phyloP scores from a whole-genome alignment of 2,888 invertebrate species.

The Seira sanloemensis region DNA sequence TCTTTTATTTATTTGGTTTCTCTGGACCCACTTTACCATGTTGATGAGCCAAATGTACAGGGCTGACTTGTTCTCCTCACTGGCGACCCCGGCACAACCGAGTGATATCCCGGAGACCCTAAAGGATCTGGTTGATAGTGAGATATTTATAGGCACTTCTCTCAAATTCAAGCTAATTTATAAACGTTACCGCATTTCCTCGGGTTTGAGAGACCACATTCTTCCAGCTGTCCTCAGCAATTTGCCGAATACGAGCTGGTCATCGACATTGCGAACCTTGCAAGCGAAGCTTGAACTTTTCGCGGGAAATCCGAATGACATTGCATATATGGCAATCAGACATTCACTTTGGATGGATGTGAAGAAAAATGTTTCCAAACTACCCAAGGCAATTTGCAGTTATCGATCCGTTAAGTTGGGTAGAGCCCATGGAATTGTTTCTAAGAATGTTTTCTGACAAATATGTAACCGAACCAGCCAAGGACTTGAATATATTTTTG shows the following conservation, averaged over 20 bases:
- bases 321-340: background rate
- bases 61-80: background rate
- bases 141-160: background rate
- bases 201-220: background rate
- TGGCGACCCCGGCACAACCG: background rate
- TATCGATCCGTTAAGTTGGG: too few relatives aligned
- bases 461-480: too few relatives aligned
- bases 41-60: background rate
- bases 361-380: background rate
- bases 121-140: background rate
- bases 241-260: background rate
- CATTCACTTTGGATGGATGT: background rate
- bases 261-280: background rate
- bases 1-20: too few relatives aligned
- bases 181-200: background rate
- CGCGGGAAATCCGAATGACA: background rate
- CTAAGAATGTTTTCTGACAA: too few relatives aligned
- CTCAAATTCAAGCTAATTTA: too few relatives aligned
- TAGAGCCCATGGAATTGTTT: too few relatives aligned
- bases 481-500: too few relatives aligned
- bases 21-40: background rate
- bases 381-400: constrained; percentile 1
- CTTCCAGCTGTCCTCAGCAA: background rate
- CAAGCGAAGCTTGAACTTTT: background rate
- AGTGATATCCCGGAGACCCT: background rate